Evolutionary conservation across 2,888 invertebrate species (phyloP).

Genomic region (Diplolepis rosae): DNA sequence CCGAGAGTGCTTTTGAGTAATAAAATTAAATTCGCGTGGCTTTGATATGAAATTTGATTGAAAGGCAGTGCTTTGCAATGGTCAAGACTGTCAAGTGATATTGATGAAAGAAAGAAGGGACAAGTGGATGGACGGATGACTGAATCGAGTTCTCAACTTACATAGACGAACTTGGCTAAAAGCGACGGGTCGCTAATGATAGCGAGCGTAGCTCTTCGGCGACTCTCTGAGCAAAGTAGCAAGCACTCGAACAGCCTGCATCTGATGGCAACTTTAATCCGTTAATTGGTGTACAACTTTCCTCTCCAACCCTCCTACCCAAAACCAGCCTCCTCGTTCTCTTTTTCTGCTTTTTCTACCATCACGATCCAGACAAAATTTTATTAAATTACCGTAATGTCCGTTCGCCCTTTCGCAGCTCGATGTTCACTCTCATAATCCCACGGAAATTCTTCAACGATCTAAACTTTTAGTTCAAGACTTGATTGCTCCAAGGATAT

Average conservation of each 20-base stretch:
- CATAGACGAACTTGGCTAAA: constrained; percentile 48
- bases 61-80: constrained; percentile 37
- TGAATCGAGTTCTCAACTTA: constrained; percentile 49
- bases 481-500: constrained; percentile 28
- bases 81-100: constrained; percentile 43
- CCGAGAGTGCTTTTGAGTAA: neutral
- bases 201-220: constrained; percentile 38
- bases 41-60: constrained; percentile 13
- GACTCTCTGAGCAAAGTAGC: constrained; percentile 43
- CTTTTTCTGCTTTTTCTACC: neutral
- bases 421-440: constrained; percentile 32
- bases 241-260: constrained; percentile 62
- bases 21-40: neutral
- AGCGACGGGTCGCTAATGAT: constrained; percentile 61
- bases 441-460: constrained; percentile 30
- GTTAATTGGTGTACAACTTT: constrained; percentile 69
- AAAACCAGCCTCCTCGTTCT: constrained; percentile 1
- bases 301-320: constrained; percentile 39
- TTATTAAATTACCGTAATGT: constrained; percentile 55
- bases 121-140: constrained; percentile 51
- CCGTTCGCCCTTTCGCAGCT: constrained; percentile 48
- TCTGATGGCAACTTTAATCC: constrained; percentile 66
- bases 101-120: constrained; percentile 44
- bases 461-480: constrained; percentile 39
- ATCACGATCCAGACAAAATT: constrained; percentile 42